Evolutionary conservation across 2,797 vertebrate species (phyloP), one percentile per base, ranked within the genome.

Genomic region (Clarias pachynema): DNA sequence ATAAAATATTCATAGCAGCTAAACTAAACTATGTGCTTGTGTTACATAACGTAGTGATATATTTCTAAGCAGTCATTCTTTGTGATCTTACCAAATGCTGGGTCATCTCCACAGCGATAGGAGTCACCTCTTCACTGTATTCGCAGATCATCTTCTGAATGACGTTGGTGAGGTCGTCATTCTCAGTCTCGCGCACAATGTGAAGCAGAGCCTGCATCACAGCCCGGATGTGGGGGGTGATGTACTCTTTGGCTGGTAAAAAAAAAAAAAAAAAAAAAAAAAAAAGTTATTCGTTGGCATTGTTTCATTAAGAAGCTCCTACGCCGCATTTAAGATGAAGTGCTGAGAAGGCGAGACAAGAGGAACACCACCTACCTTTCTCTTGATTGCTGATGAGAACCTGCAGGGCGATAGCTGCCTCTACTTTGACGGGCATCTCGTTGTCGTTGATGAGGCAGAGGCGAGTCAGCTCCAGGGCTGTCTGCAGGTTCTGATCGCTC

Each of bases 101-200:
- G 0, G 98, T 99, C 98, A 99, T 99, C 94, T 99, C 98, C 88
- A 99, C 98, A 49, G 98, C 98, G 87, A 99, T 99, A 49, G 98
- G 98, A 73, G 98, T 99, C 92, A 99, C 98, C 93, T 99, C 98
- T 93, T 99, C 98, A 70, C 98, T 99, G 93, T 99, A 99, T 94
- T 99, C 97, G 90, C 98, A 99, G 93, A 99, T 99, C 98, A 99
- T 99, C 93, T 99, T 99, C 93, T 99, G 98, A 91, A 99, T 99
- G 91, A 99, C 98, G 90, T 98, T 99, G 85, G 98, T 99, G 89
- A 99, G 98, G 92, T 99, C 98, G 83, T 99, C 98, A 57, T 99
- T 99, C 95, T 99, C 98, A 0, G 98, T 99, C 93, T 99, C 98
- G 89, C 98, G 95, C 94, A 99, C 98, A 53, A 99, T 99, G 92